Percentiles rank a stretch among this genome's conserved stretches.
These are phyloP conservation scores for Danio choprae DNA, from an alignment of 2,797 vertebrate genomes.

Conservation along the genomic window DNA sequence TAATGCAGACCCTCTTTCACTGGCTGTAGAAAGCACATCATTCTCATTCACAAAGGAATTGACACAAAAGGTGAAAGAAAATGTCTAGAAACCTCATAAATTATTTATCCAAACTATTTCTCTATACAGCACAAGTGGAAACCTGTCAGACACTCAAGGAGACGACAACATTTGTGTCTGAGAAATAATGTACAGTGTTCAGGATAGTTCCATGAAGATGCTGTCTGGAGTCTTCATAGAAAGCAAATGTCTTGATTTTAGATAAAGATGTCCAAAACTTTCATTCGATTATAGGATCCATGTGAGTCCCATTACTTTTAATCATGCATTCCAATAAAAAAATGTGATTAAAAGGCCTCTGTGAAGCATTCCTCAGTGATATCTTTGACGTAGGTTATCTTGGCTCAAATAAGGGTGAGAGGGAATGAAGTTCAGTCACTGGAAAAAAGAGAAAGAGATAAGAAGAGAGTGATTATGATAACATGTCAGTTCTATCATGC, in stretches of 20 bases:
- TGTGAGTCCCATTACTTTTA: constrained; percentile 41
- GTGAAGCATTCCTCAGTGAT: constrained; percentile 53
- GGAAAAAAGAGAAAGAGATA: constrained; percentile 12
- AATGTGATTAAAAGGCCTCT: constrained; percentile 39
- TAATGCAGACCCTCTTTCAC: constrained; percentile 34
- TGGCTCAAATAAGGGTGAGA: constrained; percentile 15
- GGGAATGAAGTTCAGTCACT: constrained; percentile 1
- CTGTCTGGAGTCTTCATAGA: background rate
- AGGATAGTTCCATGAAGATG: constrained; percentile 27
- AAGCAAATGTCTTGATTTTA: background rate
- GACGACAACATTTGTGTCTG: constrained; percentile 23
- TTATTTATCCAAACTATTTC: background rate
- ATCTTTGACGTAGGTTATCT: constrained; percentile 47
- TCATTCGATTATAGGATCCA: constrained; percentile 39
- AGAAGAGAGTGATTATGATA: constrained; percentile 43
- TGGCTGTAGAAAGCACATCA: constrained; percentile 56
- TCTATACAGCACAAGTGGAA: background rate
- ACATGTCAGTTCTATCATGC: constrained; percentile 45
- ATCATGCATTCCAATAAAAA: constrained; percentile 43
- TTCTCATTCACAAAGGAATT: constrained; percentile 39
- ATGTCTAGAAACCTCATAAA: background rate
- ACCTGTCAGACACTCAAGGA: constrained; percentile 8
- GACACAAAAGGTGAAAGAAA: constrained; percentile 22
- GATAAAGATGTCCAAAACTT: constrained; percentile 24
- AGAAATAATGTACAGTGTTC: constrained; percentile 13